Conservation (phyloP, 2,113 vertebrate genomes). For the Corapipo altera region DNA sequence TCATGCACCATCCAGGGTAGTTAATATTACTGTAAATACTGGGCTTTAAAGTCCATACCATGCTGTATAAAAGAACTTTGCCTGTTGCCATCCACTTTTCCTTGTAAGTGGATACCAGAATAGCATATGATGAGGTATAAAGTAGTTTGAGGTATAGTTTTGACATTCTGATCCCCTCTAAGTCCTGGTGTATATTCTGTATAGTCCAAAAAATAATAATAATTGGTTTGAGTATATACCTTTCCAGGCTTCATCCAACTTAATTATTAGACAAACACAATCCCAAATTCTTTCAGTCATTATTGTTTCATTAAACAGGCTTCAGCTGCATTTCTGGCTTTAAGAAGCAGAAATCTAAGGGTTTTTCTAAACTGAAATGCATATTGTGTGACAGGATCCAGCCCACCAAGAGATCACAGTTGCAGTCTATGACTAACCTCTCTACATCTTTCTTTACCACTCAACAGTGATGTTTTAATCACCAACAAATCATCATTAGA, state of each 20-base stretch:
- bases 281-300: neutral
- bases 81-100: neutral
- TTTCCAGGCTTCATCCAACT: neutral
- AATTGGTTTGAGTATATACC: neutral
- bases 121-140: neutral
- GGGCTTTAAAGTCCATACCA: neutral
- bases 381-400: neutral
- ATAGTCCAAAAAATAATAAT: neutral
- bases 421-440: neutral
- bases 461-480: slow-evolving; percentile 23
- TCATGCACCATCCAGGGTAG: neutral
- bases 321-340: neutral
- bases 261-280: neutral
- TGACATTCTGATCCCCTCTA: neutral
- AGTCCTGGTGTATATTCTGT: neutral
- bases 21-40: neutral
- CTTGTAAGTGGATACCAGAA: neutral
- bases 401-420: neutral
- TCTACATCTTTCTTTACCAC: neutral
- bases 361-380: neutral
- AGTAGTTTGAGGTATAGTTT: neutral
- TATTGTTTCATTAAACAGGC: neutral
- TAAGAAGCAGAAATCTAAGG: neutral
- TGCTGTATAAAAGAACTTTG: neutral
- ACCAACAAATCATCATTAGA: neutral